Evolutionary conservation across 2,797 vertebrate species (phyloP), one percentile per base, ranked within the genome.

Genomic region (Argyrosomus regius): DNA sequence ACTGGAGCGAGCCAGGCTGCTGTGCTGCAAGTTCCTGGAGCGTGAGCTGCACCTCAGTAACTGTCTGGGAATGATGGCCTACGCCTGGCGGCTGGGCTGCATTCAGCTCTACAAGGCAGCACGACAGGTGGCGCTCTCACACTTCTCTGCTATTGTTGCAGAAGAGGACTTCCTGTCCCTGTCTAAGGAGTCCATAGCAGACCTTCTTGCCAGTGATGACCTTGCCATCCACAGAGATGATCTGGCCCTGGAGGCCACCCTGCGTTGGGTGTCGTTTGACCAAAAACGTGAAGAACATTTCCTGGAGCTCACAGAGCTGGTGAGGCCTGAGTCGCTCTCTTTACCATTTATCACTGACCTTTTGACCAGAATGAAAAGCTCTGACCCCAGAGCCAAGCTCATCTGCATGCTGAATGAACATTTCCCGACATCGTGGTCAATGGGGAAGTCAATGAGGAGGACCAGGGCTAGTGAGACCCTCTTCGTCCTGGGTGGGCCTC

Each of bases 11-110:
- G 96, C 96, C 72, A 95, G 94, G 75, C 83, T 95, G 54, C 77
- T 96, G 54, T 98, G 97, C 83, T 96, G 96, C 85, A 96, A 96
- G 79, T 98, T 97, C 80, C 89, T 98, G 76, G 96, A 97, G 82
- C 88, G 97, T 31, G 96, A 98, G 87, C 89, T 98, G 67, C 96
- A 96, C 50, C 83, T 97, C 57, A 96, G 94, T 61, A 98, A 98
- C 91, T 97, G 97, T 82, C 85, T 98, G 89, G 95, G 96, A 48
- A 94, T 97, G 93, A 95, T 97, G 96, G 89, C 87, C 17, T 97
- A 96, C 8, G 94, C 96, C 0, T 96, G 96, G 95, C 94, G 90
- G 17, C 95, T 95, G 63, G 95, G 95, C 48, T 97, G 95, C 54
- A n/a, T 31, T n/a, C 94, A 94, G 46, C 94, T 98, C 18, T 90